Evolutionary conservation across 2,797 vertebrate species (phyloP).

Genomic region (Erpetoichthys calabaricus): DNA sequence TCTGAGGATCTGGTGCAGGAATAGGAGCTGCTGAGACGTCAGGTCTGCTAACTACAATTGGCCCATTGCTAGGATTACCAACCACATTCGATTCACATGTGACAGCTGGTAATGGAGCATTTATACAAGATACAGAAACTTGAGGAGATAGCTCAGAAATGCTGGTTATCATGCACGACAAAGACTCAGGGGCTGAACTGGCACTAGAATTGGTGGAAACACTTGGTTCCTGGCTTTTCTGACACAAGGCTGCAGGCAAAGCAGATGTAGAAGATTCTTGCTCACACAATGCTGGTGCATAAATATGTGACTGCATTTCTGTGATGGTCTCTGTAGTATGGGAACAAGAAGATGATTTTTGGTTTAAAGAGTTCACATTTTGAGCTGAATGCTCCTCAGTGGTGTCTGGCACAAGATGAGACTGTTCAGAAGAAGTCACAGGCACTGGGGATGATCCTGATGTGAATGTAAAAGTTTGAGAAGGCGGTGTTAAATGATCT

Average conservation of each 20-base stretch:
- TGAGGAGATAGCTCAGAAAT: slow-evolving; percentile 19
- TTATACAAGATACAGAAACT: slow-evolving; percentile 9
- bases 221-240: slow-evolving; percentile 17
- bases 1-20: slow-evolving; percentile 23
- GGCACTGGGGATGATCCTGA: background rate
- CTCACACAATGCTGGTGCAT: slow-evolving; percentile 18
- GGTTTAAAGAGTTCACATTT: too few species aligned
- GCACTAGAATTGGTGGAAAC: slow-evolving; percentile 21
- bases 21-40: slow-evolving; percentile 4
- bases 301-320: slow-evolving; percentile 14
- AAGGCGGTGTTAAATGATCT: slow-evolving; percentile 2
- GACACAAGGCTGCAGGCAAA: slow-evolving; percentile 18
- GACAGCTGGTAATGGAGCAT: slow-evolving; percentile 15
- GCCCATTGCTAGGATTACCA: background rate
- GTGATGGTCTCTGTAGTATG: slow-evolving; percentile 17
- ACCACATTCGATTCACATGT: slow-evolving; percentile 22
- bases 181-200: slow-evolving; percentile 12
- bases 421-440: slow-evolving; percentile 6
- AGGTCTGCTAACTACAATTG: background rate
- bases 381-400: slow-evolving; percentile 3
- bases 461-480: background rate
- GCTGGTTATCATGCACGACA: slow-evolving; percentile 19
- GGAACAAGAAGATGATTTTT: background rate
- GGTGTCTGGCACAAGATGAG: slow-evolving; percentile 3
- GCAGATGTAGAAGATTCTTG: slow-evolving; percentile 18